These are phyloP conservation scores for Corbicula japonica DNA, from an alignment of 2,888 invertebrate species.

Conservation along the genomic window DNA sequence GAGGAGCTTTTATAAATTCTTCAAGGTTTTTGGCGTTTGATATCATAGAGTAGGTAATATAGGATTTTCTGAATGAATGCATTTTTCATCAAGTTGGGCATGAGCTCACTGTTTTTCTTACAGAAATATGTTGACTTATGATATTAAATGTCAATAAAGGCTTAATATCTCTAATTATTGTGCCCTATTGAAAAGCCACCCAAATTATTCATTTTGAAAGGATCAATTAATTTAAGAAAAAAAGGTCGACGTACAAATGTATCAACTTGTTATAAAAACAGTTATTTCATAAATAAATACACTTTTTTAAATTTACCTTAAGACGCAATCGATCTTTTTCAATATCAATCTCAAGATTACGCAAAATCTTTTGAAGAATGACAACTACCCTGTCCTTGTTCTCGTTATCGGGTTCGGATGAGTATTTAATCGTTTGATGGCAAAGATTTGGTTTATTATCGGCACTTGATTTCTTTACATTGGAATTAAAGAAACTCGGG, in stretches of 20 bases:
- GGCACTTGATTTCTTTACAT: neutral
- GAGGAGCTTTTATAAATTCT: constrained; percentile 15
- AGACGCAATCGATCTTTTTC: constrained; percentile 40
- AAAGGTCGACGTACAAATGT: neutral
- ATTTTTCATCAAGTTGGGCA: constrained; percentile 11
- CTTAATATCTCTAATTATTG: neutral
- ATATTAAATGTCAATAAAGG: constrained; percentile 50
- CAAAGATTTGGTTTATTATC: neutral
- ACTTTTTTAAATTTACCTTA: constrained; percentile 34
- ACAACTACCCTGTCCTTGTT: constrained; percentile 46
- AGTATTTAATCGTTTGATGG: neutral
- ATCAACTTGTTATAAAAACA: no score
- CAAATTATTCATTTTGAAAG: neutral
- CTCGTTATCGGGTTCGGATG: neutral
- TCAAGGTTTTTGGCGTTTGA: constrained; percentile 11
- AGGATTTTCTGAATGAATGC: constrained; percentile 39
- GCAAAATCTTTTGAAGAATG: constrained; percentile 56
- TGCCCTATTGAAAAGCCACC: no score
- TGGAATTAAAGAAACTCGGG: neutral
- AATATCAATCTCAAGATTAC: constrained; percentile 53
- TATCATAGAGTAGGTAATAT: constrained; percentile 15
- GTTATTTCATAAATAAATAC: neutral
- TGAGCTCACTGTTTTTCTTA: constrained; percentile 20
- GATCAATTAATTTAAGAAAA: constrained; percentile 1
- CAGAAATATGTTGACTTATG: constrained; percentile 44